phyloP scores from a whole-genome alignment of 1,140 invertebrate species.

The Lamellibrachia luymesi region DNA sequence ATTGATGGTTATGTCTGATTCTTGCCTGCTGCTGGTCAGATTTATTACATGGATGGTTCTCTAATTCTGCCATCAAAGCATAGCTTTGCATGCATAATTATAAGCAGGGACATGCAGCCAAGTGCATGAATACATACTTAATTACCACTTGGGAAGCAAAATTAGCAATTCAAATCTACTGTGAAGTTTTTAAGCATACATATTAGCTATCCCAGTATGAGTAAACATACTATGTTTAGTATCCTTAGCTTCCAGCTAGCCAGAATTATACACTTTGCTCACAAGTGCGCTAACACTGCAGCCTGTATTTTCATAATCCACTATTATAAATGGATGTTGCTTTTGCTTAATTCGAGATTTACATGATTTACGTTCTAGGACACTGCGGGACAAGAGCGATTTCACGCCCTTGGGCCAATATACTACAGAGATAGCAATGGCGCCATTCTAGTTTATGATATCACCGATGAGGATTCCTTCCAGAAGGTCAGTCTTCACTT shows the following conservation, averaged over 20 bases:
- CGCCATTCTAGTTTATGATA: constrained; percentile 97
- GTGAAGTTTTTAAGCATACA: neutral
- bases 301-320: neutral
- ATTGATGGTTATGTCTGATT: no score
- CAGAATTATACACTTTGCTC: neutral
- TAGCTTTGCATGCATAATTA: neutral
- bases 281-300: neutral
- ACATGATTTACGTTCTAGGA: constrained; percentile 61
- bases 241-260: neutral
- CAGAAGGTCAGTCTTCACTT: constrained; percentile 71
- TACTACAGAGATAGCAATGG: constrained; percentile 98
- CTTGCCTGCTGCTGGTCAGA: neutral
- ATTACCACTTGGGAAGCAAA: neutral
- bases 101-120: neutral
- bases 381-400: constrained; percentile 92
- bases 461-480: constrained; percentile 96
- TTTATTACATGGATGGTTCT: neutral
- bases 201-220: neutral
- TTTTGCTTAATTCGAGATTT: neutral
- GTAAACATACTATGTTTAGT: neutral
- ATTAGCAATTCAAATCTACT: neutral
- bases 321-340: neutral
- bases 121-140: neutral
- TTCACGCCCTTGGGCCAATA: constrained; percentile 89
- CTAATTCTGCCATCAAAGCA: neutral